Base-by-base conservation (phyloP, 1,140 invertebrate species). In the Sinonovacula constricta region DNA sequence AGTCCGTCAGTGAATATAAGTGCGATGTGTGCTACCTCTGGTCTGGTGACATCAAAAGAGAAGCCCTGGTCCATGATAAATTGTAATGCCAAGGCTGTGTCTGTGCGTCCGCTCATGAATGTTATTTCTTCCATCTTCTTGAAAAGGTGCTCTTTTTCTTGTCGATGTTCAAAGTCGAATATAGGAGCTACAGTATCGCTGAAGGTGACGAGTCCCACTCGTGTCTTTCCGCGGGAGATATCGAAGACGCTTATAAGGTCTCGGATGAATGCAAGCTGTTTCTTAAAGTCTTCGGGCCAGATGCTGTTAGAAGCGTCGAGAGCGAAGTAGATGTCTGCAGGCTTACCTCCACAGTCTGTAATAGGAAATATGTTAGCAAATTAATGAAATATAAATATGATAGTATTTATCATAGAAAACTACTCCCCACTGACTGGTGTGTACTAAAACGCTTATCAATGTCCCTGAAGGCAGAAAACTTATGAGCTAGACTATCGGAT, bases 271-370 rank as follows among this genome's bases (percentile, higher is more conserved):
- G 71, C 34, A 1, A 87, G 76, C 62, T 87, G 81, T 59, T 83
- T 81, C 45, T 76, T 60, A 71, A 85, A 89, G 66, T 90, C 88
- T 7, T 81, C 67, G 2, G 82, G 54, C 85, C 87, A 89, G 49
- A 90, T 89, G 36, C 87, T 88, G 54, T 81, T 87, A 1, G 89
- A 90, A 1, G 87, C 81, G 70, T 90, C 89, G 54, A 90, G 62
- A 7, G 89, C 79, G 79, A 90, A 88, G 76, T 85, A 87, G 2
- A 90, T 83, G 51, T 90, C 89, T 0, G 87, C 85, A n/a, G 85
- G 81, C 65, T 89, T 89, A 2, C 82, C 82, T 65, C 79, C 72
- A 65, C 89, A 90, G 33, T 81, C 86, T 89, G 79, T 51, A 71
- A 77, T 24, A 66, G 57, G 70, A 26, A 63, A 7, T 65, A 67